These are phyloP conservation scores for Tanypteryx hageni DNA, from an alignment of 2,888 invertebrate species.

Conservation along the genomic window DNA sequence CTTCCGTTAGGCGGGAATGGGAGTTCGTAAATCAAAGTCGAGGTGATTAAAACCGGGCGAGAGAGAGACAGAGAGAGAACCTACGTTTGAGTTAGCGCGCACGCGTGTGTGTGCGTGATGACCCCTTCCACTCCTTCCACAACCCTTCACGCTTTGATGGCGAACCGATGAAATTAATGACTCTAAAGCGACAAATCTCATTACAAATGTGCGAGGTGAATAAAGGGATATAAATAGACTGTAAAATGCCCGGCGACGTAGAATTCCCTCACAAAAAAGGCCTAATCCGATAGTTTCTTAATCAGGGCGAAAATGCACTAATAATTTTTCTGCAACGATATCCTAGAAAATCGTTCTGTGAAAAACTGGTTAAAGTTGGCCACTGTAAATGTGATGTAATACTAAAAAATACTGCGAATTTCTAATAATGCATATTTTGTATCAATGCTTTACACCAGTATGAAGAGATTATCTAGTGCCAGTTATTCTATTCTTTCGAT, in stretches of 20 bases:
- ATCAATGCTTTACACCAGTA: too few relatives aligned
- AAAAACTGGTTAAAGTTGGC: too few relatives aligned
- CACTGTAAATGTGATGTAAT: too few relatives aligned
- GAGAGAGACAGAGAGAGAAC: neutral
- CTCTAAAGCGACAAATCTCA: neutral
- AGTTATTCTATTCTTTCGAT: too few relatives aligned
- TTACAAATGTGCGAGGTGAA: neutral
- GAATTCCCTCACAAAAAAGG: neutral
- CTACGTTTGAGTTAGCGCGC: too few relatives aligned
- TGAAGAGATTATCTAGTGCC: too few relatives aligned
- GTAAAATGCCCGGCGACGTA: neutral
- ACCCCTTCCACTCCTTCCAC: neutral
- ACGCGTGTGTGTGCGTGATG: too few relatives aligned
- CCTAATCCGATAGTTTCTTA: neutral
- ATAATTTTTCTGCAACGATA: too few relatives aligned
- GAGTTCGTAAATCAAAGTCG: conserved; percentile 22
- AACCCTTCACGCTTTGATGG: neutral
- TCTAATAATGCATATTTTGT: too few relatives aligned
- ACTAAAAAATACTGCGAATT: too few relatives aligned
- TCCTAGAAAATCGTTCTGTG: too few relatives aligned
- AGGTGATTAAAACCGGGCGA: neutral
- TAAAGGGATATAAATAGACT: neutral
- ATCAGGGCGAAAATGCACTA: neutral
- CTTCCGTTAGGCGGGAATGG: neutral
- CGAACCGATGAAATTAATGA: neutral